Evolutionary conservation across 2,888 invertebrate genomes (phyloP).

Genomic region (Celastrina argiolus): DNA sequence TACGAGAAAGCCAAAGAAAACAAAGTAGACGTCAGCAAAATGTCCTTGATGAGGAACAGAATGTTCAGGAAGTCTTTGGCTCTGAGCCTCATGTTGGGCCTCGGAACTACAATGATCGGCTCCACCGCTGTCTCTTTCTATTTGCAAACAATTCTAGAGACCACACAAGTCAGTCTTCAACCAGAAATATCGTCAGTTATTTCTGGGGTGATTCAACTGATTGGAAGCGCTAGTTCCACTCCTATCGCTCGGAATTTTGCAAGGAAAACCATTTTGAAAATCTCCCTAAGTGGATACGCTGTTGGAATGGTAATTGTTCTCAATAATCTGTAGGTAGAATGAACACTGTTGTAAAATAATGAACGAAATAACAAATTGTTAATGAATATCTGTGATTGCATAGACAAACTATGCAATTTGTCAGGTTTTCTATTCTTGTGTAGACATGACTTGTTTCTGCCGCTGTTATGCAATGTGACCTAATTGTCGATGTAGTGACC

Average conservation of each 20-base stretch:
- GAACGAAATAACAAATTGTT: no score
- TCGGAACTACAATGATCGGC: constrained; percentile 41
- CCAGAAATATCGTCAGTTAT: constrained; percentile 47
- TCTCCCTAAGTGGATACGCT: constrained; percentile 36
- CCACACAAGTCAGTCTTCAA: constrained; percentile 43
- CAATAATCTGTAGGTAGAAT: no score
- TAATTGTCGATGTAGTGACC: not conserved
- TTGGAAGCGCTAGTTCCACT: constrained; percentile 44
- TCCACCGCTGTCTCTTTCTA: constrained; percentile 49
- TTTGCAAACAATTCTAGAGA: constrained; percentile 48
- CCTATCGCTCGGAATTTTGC: constrained; percentile 44
- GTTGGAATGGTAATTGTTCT: constrained; percentile 40
- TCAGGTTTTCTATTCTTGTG: no score
- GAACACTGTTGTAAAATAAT: no score
- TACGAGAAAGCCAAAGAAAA: constrained; percentile 36
- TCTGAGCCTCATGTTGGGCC: constrained; percentile 33
- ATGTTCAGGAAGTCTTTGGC: constrained; percentile 37
- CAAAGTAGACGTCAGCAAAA: constrained; percentile 26
- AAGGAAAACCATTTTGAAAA: constrained; percentile 41
- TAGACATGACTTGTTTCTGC: no score
- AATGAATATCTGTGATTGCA: no score
- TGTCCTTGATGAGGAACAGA: constrained; percentile 35
- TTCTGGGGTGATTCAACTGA: constrained; percentile 48
- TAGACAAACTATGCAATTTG: no score
- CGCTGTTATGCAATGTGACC: no score